A percentile compares a stretch with the other conserved stretches of the same genome.
phyloP scores from a whole-genome alignment of 2,888 invertebrate genomes.

The Phortica okadai region DNA sequence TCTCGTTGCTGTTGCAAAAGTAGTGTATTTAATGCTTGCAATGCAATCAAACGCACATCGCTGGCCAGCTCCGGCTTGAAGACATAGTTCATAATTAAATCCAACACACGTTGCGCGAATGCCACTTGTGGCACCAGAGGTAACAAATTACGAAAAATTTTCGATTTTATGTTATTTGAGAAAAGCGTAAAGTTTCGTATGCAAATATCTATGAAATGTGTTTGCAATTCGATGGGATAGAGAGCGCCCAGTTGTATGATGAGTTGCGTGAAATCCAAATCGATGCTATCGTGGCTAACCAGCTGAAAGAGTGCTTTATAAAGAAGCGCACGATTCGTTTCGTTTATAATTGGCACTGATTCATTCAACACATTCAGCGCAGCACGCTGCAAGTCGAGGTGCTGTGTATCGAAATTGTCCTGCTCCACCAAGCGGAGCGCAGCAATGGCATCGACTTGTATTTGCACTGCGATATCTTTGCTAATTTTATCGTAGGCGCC shows the following conservation, averaged over 20 bases:
- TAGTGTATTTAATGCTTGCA: slow-evolving; percentile 69
- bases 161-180: slow-evolving; percentile 66
- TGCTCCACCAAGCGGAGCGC: slow-evolving; percentile 55
- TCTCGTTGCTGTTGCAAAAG: slow-evolving; percentile 60
- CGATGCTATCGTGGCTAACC: slow-evolving; percentile 62
- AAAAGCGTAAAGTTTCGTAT: slow-evolving; percentile 64
- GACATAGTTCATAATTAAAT: slow-evolving; percentile 64
- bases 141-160: slow-evolving; percentile 67
- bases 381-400: slow-evolving; percentile 62
- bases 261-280: slow-evolving; percentile 62
- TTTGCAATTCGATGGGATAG: slow-evolving; percentile 70
- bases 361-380: slow-evolving; percentile 64
- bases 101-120: slow-evolving; percentile 66
- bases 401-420: slow-evolving; percentile 53
- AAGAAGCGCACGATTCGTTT: slow-evolving; percentile 66
- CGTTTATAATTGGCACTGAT: slow-evolving; percentile 63
- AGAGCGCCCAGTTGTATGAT: slow-evolving; percentile 66
- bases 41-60: slow-evolving; percentile 62
- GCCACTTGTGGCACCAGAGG: slow-evolving; percentile 68
- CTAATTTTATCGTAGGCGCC: slow-evolving; percentile 71
- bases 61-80: slow-evolving; percentile 54
- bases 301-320: slow-evolving; percentile 67
- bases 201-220: slow-evolving; percentile 67
- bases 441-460: slow-evolving; percentile 65
- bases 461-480: slow-evolving; percentile 73